These are phyloP conservation scores for Parasteatoda tepidariorum DNA, from an alignment of 1,140 invertebrate species.

Conservation along the genomic window DNA sequence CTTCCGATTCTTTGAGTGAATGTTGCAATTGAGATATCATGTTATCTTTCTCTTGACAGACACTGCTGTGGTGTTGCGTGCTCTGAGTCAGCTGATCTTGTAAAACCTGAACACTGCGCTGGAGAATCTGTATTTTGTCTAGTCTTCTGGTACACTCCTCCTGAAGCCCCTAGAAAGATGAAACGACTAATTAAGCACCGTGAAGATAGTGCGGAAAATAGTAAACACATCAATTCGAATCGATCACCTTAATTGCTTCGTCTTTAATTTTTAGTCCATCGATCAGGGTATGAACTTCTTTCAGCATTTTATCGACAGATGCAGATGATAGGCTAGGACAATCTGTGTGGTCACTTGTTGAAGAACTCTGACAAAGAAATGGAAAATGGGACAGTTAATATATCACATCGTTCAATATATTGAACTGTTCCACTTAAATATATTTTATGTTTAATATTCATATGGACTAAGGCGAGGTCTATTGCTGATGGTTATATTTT, in stretches of 20 bases:
- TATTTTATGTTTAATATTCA: too few relatives aligned
- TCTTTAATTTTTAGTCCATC: conserved; percentile 56
- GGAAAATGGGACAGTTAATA: too few relatives aligned
- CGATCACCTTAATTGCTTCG: conserved; percentile 52
- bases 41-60: conserved; percentile 29
- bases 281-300: conserved; percentile 49
- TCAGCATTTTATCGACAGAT: conserved; percentile 59
- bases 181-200: not conserved
- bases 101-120: conserved; percentile 37
- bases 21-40: conserved; percentile 45
- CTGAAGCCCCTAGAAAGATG: conserved; percentile 16
- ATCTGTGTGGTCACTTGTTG: conserved; percentile 50
- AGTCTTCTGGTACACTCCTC: conserved; percentile 42
- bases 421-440: too few relatives aligned
- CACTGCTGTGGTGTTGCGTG: conserved; percentile 28
- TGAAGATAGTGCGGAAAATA: not conserved
- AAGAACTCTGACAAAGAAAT: conserved; percentile 44
- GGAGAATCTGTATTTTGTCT: conserved; percentile 51
- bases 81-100: conserved; percentile 45
- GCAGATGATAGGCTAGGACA: conserved; percentile 32
- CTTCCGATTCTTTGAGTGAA: conserved; percentile 39
- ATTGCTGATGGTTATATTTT: too few relatives aligned
- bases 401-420: too few relatives aligned
- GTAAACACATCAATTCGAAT: not conserved
- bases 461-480: too few relatives aligned